Base-by-base conservation (phyloP, 2,888 invertebrate genomes). In the Maniola hyperantus region DNA sequence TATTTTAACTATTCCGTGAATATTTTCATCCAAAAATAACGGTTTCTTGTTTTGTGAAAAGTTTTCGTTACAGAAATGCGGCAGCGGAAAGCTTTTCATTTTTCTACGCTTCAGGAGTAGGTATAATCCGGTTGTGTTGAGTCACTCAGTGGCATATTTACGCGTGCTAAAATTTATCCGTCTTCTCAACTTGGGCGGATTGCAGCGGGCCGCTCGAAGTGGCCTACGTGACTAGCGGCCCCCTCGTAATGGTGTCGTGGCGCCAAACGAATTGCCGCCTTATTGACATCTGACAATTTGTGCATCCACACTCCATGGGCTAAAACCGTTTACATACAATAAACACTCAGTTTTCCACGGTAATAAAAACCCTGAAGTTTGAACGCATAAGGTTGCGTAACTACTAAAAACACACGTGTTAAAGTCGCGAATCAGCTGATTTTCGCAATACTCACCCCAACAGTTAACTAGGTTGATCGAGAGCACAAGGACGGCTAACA, bases 191-290 rank as follows among this genome's bases (percentile, higher is more conserved):
- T 77, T 77, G 74, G 84, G 55, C 81, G 89, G 82, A 73, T 81
- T 85, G 76, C 71, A 65, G 70, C 68, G 67, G 71, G 65, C 74
- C 76, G 79, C 75, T 78, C 80, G 73, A 74, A 82, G 85, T 91
- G 89, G 93, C 92, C 88, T 93, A 93, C 93, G 93, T 93, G 93
- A 93, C 93, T 88, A 74, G 77, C 80, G 81, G 84, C 77, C 81
- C 83, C 84, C 83, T 79, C 75, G 85, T 85, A 88, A 92, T 92
- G 93, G 92, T 87, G 77, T 69, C 78, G 82, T 79, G 82, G 85
- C 79, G 93, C 89, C 85, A 91, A 86, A 86, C 93, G 78, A 93
- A 87, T 81, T 88, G 84, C 83, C 84, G 86, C 84, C 89, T 85
- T 91, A 90, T 83, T 78, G 84, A 88, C 87, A 81, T 90, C 83